A percentile compares a stretch with the other conserved stretches of the same genome.
phyloP scores from a whole-genome alignment of 2,113 vertebrate species.

The Clarias macrocephalus region DNA sequence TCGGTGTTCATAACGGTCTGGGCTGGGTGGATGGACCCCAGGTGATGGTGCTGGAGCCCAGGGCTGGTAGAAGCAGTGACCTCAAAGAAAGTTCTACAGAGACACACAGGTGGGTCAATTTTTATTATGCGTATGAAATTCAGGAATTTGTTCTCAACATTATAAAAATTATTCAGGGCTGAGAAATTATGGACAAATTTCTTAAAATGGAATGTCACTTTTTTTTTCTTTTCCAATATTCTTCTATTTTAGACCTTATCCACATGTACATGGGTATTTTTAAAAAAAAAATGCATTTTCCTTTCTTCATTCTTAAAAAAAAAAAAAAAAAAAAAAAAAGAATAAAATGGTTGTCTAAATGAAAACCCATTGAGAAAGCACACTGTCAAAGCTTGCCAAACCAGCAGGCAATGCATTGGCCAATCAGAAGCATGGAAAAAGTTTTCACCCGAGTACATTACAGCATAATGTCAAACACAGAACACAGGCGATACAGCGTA shows the following conservation, averaged over 20 bases:
- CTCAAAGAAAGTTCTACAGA: constrained; percentile 56
- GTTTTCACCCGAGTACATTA: too few relatives aligned
- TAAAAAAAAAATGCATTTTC: too few relatives aligned
- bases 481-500: too few relatives aligned
- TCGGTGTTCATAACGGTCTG: constrained; percentile 88
- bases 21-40: constrained; percentile 84
- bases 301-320: too few relatives aligned
- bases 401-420: too few relatives aligned
- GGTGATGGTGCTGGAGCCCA: constrained; percentile 81
- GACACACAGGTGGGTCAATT: constrained; percentile 69
- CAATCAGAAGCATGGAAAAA: too few relatives aligned
- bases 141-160: background rate
- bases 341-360: too few relatives aligned
- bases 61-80: constrained; percentile 55
- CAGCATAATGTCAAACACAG: too few relatives aligned
- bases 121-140: background rate
- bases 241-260: background rate
- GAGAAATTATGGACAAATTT: background rate
- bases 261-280: too few relatives aligned
- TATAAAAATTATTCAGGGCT: background rate
- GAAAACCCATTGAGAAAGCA: too few relatives aligned
- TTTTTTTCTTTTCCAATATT: background rate
- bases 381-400: too few relatives aligned
- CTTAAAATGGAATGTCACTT: background rate
- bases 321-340: too few relatives aligned